phyloP scores from a whole-genome alignment of 2,888 invertebrate species.

The Polylopha cassiicola region DNA sequence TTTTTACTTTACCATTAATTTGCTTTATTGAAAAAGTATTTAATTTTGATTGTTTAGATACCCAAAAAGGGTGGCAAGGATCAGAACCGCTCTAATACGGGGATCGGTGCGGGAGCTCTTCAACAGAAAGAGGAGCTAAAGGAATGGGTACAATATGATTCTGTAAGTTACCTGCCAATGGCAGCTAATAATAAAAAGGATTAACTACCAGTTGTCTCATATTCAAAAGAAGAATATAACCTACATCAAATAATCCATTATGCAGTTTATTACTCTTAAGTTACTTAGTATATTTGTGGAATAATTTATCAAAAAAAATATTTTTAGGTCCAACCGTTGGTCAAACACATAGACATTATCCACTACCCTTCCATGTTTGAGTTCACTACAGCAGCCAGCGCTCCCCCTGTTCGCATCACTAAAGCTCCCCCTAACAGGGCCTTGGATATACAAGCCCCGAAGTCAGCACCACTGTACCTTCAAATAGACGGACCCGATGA shows the following conservation, averaged over 20 bases:
- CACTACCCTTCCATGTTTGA: constrained; percentile 54
- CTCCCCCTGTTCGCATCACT: constrained; percentile 39
- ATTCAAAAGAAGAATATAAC: not conserved
- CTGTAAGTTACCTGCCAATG: constrained; percentile 40
- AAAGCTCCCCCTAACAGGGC: constrained; percentile 36
- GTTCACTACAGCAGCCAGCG: constrained; percentile 47
- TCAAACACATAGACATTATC: constrained; percentile 33
- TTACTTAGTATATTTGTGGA: no score
- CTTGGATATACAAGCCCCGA: constrained; percentile 48
- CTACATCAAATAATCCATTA: no score
- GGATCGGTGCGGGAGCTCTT: constrained; percentile 15
- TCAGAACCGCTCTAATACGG: constrained; percentile 22
- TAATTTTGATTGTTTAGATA: constrained; percentile 20
- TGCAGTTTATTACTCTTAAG: no score
- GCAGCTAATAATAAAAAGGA: no score
- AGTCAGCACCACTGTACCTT: constrained; percentile 53
- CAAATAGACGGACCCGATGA: constrained; percentile 58
- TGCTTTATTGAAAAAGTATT: constrained; percentile 2
- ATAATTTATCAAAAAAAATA: no score
- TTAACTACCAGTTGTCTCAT: not conserved
- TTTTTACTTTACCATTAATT: not conserved
- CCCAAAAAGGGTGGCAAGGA: constrained; percentile 33
- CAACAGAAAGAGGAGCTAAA: constrained; percentile 49
- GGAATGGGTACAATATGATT: constrained; percentile 50
- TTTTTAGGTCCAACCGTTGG: constrained; percentile 40